Conservation (phyloP, 1,140 invertebrate genomes). For the Delia radicum region DNA sequence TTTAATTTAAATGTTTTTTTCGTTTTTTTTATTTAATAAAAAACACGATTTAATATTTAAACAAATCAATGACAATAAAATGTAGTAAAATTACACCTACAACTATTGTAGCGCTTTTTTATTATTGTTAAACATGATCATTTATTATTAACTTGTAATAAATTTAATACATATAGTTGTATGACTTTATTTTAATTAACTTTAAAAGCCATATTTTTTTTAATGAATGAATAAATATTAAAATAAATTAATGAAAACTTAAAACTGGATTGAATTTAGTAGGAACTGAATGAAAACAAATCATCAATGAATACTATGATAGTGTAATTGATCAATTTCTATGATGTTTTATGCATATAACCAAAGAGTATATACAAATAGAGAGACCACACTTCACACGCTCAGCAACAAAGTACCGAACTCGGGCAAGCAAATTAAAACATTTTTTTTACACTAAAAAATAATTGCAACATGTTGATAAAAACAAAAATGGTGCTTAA, state of each 20-base stretch:
- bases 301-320: neutral
- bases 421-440: too few species aligned
- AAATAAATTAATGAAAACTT: neutral
- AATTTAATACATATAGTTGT: neutral
- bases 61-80: neutral
- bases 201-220: neutral
- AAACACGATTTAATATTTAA: neutral
- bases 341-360: too few species aligned
- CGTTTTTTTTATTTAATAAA: neutral
- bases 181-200: neutral
- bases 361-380: too few species aligned
- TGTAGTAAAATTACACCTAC: neutral
- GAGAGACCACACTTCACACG: too few species aligned
- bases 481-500: too few species aligned
- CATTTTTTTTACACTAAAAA: too few species aligned
- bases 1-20: neutral
- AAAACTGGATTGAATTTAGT: neutral
- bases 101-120: neutral
- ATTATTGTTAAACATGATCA: neutral
- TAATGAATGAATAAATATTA: neutral
- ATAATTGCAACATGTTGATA: too few species aligned
- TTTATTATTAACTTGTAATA: constrained; percentile 2
- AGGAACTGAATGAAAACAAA: neutral
- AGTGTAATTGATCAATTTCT: too few species aligned
- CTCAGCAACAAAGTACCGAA: too few species aligned